phyloP scores from a whole-genome alignment of 2,113 vertebrate species.

The Lethenteron reissneri region DNA sequence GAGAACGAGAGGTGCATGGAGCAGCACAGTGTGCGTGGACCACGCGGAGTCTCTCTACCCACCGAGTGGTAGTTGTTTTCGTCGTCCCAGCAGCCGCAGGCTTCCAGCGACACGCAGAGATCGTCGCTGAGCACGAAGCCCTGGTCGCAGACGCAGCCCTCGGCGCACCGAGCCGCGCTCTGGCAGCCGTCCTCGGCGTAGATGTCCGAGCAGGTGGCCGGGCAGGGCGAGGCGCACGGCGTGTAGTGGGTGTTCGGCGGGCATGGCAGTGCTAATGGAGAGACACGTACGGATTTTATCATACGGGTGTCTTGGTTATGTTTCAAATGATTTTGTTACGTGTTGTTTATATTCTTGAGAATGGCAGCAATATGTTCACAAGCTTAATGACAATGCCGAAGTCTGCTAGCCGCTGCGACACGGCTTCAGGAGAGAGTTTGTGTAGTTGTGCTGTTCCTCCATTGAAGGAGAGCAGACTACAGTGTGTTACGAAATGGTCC shows the following conservation, averaged over 20 bases:
- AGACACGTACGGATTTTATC: neutral
- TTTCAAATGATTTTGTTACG: too few species aligned
- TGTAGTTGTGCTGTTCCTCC: too few species aligned
- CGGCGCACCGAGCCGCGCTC: slow-evolving; percentile 24
- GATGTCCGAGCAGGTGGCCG: slow-evolving; percentile 31
- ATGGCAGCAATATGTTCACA: too few species aligned
- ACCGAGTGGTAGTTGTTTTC: slow-evolving; percentile 26
- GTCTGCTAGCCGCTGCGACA: too few species aligned
- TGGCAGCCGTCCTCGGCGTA: slow-evolving; percentile 28
- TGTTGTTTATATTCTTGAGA: too few species aligned
- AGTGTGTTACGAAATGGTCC: neutral
- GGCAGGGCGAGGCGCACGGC: slow-evolving; percentile 30
- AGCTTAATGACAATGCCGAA: too few species aligned
- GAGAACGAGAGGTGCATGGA: neutral
- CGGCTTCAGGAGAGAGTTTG: too few species aligned
- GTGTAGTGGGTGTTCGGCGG: slow-evolving; percentile 31
- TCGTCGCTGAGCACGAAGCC: slow-evolving; percentile 30
- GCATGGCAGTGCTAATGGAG: slow-evolving; percentile 31
- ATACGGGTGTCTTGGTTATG: neutral
- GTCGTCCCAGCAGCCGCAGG: slow-evolving; percentile 30
- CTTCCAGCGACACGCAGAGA: slow-evolving; percentile 23
- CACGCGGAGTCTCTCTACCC: slow-evolving; percentile 15
- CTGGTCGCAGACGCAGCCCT: slow-evolving; percentile 36
- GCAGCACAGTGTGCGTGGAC: neutral
- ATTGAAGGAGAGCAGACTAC: too few species aligned